Conservation (phyloP, 2,113 vertebrate species). For the Campylorhamphus procurvoides region DNA sequence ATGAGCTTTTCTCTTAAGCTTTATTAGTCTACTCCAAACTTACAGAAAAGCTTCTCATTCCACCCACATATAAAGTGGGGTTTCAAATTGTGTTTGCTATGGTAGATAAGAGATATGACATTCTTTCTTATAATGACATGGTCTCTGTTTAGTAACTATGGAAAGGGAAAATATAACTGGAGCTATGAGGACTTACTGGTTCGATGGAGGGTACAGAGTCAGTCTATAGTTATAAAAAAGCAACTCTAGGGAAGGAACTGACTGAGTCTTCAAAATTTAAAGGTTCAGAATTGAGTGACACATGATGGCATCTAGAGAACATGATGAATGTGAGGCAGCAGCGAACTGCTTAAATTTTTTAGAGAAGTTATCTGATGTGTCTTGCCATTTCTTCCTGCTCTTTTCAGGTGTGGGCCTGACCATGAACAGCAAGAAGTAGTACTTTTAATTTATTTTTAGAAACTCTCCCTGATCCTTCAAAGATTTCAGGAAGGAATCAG, state of each 20-base stretch:
- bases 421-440: background rate
- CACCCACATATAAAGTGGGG: background rate
- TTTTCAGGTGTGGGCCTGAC: background rate
- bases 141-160: background rate
- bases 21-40: background rate
- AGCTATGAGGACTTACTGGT: background rate
- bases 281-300: background rate
- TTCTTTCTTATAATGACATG: background rate
- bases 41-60: background rate
- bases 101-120: background rate
- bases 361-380: background rate
- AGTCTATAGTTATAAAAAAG: background rate
- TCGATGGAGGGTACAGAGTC: background rate
- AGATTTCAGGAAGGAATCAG: background rate
- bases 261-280: background rate
- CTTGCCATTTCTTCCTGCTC: background rate
- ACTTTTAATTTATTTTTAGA: background rate
- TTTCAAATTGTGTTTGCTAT: slow-evolving; percentile 32
- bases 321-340: background rate
- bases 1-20: background rate
- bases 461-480: background rate
- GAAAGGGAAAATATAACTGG: background rate
- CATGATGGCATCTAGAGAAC: background rate
- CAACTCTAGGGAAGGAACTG: background rate
- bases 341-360: background rate